Base-by-base conservation (phyloP, 2,888 invertebrate genomes). In the Phengaris alcon region DNA sequence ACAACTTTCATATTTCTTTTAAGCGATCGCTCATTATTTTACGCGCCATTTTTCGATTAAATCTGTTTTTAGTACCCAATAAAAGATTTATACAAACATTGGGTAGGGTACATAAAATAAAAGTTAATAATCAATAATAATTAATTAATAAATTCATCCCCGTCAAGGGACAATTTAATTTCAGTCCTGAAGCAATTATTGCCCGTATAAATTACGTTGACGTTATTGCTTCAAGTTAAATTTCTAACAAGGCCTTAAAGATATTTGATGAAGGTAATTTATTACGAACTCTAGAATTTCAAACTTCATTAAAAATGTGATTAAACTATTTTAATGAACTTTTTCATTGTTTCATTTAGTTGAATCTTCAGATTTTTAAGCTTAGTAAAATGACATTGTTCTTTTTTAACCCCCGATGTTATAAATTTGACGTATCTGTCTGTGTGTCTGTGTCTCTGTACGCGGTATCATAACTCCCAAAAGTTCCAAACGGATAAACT, bases 91-190 rank as follows among this genome's bases (percentile, higher is more conserved):
- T 9, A 46, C 46, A 68, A 68, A 48, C 15, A 15, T n/a, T 48
- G 46, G 4, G 8, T 44, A 2, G 68, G 46, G 68, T 6, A 44
- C 13, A 12, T 68, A 9, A 44, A 69, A 72, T 54, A 54, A 35
- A 72, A 44, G 72, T 72, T 72, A 72, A 72, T 72, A 72, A 72
- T 72, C 72, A 72, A 72, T 54, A 72, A 72, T 54, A 72, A 72
- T 72, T 51, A 70, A 70, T 70, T 72, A 72, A 72, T 72, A 72
- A 72, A 72, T 70, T 70, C 51, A 72, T 72, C 72, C 54, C 51
- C 72, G 72, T 13, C 72, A 54, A 72, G 72, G 54, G 52, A 72
- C 72, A 72, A 72, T 72, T 72, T 52, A 72, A 72, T 72, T 54
- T 52, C 35, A 54, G 54, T 54, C 72, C 72, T 72, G 13, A 72